Evolutionary conservation across 2,888 invertebrate genomes (phyloP).

Genomic region (Linhomoeus sp.): DNA sequence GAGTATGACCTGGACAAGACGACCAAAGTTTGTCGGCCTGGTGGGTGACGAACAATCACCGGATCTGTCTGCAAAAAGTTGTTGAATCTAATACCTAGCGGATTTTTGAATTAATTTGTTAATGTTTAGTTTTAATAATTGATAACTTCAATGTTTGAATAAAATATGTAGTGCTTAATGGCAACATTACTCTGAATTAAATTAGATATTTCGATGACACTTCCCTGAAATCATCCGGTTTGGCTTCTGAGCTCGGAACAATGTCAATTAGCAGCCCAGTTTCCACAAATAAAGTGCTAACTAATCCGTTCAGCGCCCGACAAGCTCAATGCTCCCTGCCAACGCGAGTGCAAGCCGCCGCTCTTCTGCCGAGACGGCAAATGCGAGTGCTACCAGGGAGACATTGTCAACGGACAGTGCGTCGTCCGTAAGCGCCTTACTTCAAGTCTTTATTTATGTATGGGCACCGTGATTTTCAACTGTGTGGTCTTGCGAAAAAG

Average conservation of each 20-base stretch:
- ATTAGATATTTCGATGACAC: too few species aligned
- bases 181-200: too few species aligned
- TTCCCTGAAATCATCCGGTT: too few species aligned
- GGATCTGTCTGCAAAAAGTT: too few species aligned
- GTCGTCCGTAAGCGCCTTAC: conserved; percentile 18
- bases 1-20: conserved; percentile 20
- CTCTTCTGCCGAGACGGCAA: conserved; percentile 24
- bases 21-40: conserved; percentile 18
- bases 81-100: too few species aligned
- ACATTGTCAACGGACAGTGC: conserved; percentile 21
- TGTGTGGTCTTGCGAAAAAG: not conserved
- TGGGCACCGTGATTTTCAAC: not conserved
- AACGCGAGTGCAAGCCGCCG: conserved; percentile 25
- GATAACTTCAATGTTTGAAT: too few species aligned
- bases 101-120: too few species aligned
- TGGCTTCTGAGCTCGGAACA: too few species aligned
- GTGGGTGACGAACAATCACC: conserved; percentile 6
- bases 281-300: too few species aligned
- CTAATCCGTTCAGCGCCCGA: conserved; percentile 17
- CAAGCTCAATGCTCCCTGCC: conserved; percentile 23
- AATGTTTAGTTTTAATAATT: too few species aligned
- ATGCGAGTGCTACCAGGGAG: conserved; percentile 23
- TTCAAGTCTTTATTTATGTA: conserved; percentile 1
- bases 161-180: too few species aligned
- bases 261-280: not conserved